Evolutionary conservation across 2,888 invertebrate genomes (phyloP), one percentile per base, ranked within the genome.

Genomic region (Polydrusus cervinus): DNA sequence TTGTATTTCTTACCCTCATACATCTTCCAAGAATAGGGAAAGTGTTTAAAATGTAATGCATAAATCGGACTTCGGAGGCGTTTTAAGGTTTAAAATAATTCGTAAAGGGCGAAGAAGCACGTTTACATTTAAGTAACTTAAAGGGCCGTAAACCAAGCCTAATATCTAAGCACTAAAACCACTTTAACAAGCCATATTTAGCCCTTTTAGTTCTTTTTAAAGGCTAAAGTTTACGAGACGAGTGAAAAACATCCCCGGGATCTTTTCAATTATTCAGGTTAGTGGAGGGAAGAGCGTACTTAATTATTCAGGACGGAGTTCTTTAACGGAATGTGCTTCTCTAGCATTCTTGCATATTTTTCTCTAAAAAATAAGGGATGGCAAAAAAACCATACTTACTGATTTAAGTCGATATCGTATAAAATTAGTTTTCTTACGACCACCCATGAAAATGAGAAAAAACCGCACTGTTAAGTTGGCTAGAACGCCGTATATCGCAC

Each of bases 181-280:
- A n/a, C 53, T 53, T 53, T 53, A 53, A 53, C 53, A 53, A 53
- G 53, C 53, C 53, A 53, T 53, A 53, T 53, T 53, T 53, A 53
- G 53, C 53, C 30, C 53, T 30, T 53, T 53, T 30, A 30, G 30
- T 53, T 30, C 53, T 53, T 53, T 25, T 53, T 53, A 53, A 30
- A 53, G 30, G 53, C 53, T 53, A 53, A 53, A 53, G 53, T 53
- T 53, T 53, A 53, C 53, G 53, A 30, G 53, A 53, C 53, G 53
- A 53, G 53, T 53, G 53, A 53, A 53, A 53, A 53, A 53, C 53
- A 53, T 53, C n/a, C 53, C 53, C 25, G 53, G 53, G 53, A 30
- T 30, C 51, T 53, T 53, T 53, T 53, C 53, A 53, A 53, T 53
- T 53, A 53, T 53, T 53, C 53, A 53, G 53, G 53, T 53, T 53